These are phyloP conservation scores for Caradrina clavipalpis DNA, from an alignment of 2,888 invertebrate species.

Conservation along the genomic window DNA sequence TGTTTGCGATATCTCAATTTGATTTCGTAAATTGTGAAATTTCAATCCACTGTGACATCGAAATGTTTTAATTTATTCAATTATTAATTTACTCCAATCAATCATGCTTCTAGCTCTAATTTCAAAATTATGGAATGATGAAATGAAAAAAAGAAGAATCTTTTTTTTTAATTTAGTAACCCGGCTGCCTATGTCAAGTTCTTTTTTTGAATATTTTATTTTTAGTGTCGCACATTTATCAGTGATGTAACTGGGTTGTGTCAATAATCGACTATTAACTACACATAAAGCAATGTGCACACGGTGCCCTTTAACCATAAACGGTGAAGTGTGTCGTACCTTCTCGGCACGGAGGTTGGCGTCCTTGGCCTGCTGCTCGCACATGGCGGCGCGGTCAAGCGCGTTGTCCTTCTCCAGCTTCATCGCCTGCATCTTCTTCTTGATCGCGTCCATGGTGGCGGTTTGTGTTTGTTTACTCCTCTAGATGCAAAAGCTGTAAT, in stretches of 20 bases:
- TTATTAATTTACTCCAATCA: no score
- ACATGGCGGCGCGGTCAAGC: conserved; percentile 98
- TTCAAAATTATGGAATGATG: no score
- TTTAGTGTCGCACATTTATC: neutral
- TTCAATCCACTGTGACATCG: no score
- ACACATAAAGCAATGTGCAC: conserved; percentile 40
- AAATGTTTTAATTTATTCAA: no score
- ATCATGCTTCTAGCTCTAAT: no score
- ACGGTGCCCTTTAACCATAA: conserved; percentile 62
- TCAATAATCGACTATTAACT: conserved; percentile 45
- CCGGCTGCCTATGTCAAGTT: no score
- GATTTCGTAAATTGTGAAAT: neutral
- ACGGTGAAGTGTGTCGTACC: conserved; percentile 83
- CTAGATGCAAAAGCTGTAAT: conserved; percentile 81
- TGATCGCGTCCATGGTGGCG: conserved; percentile 99
- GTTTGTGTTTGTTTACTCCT: conserved; percentile 86
- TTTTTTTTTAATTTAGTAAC: neutral
- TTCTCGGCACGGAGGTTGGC: conserved; percentile 97
- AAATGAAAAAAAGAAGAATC: no score
- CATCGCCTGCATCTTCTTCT: conserved; percentile 99
- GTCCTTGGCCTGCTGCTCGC: conserved; percentile 99
- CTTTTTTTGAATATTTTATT: conserved; percentile 13
- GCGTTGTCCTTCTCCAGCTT: conserved; percentile 99
- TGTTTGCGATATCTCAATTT: neutral
- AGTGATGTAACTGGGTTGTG: conserved; percentile 30